A percentile compares a stretch with the other conserved stretches of the same genome.
Evolutionary conservation across 2,888 invertebrate genomes (phyloP).

Genomic region (Phaedon cochleariae): DNA sequence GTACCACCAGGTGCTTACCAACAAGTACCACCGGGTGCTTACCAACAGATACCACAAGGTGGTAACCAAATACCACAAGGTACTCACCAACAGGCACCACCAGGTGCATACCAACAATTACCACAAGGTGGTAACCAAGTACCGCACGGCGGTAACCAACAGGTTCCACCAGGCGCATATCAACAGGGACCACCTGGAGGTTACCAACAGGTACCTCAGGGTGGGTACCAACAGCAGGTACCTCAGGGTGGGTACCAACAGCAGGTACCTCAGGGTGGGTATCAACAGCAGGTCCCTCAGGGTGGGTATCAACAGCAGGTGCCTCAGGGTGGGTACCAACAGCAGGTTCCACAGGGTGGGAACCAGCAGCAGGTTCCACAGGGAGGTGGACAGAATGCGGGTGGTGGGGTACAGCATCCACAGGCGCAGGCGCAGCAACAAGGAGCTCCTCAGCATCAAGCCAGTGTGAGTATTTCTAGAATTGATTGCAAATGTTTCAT

Average conservation of each 20-base stretch:
- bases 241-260: conserved; percentile 41
- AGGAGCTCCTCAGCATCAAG: no score
- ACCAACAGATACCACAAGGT: conserved; percentile 41
- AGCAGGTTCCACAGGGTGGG: conserved; percentile 35
- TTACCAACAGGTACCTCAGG: conserved; percentile 28
- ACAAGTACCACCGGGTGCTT: conserved; percentile 40
- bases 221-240: conserved; percentile 28
- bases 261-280: conserved; percentile 36
- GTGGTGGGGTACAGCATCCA: conserved; percentile 43
- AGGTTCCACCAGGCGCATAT: conserved; percentile 9
- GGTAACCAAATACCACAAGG: conserved; percentile 11
- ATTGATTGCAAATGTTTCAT: not conserved
- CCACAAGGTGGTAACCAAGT: conserved; percentile 35
- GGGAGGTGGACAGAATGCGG: no score
- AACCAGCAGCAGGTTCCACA: no score
- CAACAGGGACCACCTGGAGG: conserved; percentile 42
- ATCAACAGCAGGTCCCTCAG: conserved; percentile 43
- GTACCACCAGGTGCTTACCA: conserved; percentile 28
- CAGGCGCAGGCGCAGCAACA: conserved; percentile 37
- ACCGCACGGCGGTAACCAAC: conserved; percentile 19
- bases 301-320: conserved; percentile 33
- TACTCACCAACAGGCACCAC: conserved; percentile 32
- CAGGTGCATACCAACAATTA: conserved; percentile 34
- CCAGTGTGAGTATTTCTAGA: not conserved
- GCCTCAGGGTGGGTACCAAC: conserved; percentile 16